phyloP scores from a whole-genome alignment of 2,113 vertebrate genomes.

The Porphyrio hochstetteri region DNA sequence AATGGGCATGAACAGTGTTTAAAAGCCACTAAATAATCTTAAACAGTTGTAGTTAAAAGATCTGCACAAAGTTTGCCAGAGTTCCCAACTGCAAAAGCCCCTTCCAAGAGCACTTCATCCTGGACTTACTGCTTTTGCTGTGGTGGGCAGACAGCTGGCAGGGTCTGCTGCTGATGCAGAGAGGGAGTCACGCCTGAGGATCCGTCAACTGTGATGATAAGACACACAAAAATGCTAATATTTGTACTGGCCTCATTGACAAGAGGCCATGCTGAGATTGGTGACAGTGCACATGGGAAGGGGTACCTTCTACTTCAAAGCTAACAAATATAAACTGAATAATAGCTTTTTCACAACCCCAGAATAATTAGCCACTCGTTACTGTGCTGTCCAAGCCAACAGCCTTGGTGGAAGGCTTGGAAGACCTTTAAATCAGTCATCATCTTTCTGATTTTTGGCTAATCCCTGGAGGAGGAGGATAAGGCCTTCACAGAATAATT shows the following conservation, averaged over 20 bases:
- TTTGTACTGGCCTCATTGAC: rapidly evolving
- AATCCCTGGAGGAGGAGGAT: not conserved
- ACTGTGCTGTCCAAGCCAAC: not conserved
- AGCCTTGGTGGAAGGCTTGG: not conserved
- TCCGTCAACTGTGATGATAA: not conserved
- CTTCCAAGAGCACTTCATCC: not conserved
- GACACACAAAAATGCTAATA: not conserved
- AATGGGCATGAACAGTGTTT: constrained; percentile 49
- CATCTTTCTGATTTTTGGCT: not conserved
- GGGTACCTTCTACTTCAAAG: not conserved
- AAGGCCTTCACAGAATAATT: not conserved
- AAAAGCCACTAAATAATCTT: constrained; percentile 58
- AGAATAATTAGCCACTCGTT: not conserved
- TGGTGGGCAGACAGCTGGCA: not conserved
- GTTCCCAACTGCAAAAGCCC: not conserved
- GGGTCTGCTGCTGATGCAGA: not conserved
- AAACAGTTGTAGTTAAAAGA: constrained; percentile 40
- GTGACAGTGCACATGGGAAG: not conserved
- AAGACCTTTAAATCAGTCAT: not conserved
- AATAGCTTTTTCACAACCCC: not conserved
- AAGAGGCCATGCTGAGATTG: not conserved
- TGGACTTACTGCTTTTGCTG: not conserved
- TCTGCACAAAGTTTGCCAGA: constrained; percentile 1
- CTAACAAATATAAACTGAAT: not conserved
- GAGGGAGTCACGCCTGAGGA: not conserved